Evolutionary conservation across 1,140 invertebrate species (phyloP), one percentile per base, ranked within the genome.

Genomic region (Drosophila fuyamai): DNA sequence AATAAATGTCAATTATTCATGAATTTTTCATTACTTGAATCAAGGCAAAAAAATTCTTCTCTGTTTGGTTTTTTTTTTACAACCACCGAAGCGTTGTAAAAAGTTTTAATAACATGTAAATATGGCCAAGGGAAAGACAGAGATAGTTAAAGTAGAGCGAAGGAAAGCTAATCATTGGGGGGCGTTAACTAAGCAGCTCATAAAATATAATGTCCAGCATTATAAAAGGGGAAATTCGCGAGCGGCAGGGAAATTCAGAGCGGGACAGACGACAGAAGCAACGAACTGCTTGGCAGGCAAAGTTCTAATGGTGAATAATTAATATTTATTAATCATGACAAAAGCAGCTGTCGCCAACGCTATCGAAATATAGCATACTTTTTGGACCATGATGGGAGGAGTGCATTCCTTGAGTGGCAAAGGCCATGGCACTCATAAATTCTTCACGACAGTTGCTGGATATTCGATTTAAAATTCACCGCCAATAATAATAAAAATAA

Each of bases 301-400:
- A 77, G 82, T 71, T 82, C 80, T 90, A 82, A 86, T 90, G 82
- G 82, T 90, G 86, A 90, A 90, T 90, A 90, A 90, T 90, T 90
- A 90, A 90, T 86, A 90, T 86, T 86, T 90, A 90, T 90, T 90
- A 90, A 90, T 90, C 90, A 90, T 86, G 86, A 90, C 86, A 90
- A 90, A 86, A 83, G 76, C 86, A 90, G 86, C 86, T 90, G 86
- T 70, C 77, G 61, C 73, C 56, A 46, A 77, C 50, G 72, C 54
- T 50, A 46, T 48, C 61, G 54, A 74, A 73, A 63, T 66, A 63
- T 86, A 74, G 81, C 77, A 72, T 65, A 73, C 55, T 84, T 83
- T 81, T 81, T 65, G 41, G 46, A 56, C 43, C 14, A 32, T 47
- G 18, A 16, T 46, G 23, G 41, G 27, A 23, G 35, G 35, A 16